Evolutionary conservation across 2,113 vertebrate species (phyloP).

Genomic region (Isurus oxyrinchus): DNA sequence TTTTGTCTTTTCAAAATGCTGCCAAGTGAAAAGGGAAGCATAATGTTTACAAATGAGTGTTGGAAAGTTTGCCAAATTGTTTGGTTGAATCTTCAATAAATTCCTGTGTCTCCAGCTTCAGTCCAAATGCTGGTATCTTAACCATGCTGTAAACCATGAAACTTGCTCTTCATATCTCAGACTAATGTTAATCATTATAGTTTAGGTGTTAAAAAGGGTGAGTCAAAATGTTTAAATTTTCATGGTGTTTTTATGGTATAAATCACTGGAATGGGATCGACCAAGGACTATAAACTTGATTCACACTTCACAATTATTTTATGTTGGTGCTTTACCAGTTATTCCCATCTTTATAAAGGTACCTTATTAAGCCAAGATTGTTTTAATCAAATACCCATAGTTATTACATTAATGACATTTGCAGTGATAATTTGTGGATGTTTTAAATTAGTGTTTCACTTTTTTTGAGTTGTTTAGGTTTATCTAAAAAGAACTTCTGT

Average conservation of each 20-base stretch:
- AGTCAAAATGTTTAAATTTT: not conserved
- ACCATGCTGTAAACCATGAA: slow-evolving; percentile 8
- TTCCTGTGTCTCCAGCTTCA: slow-evolving; percentile 51
- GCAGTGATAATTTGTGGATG: not conserved
- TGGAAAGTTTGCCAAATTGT: slow-evolving; percentile 58
- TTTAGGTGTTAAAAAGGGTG: not conserved
- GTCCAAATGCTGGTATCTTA: slow-evolving; percentile 28
- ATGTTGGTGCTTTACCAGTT: not conserved
- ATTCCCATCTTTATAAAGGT: not conserved
- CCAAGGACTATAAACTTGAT: slow-evolving; percentile 4
- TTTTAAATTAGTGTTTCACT: not conserved
- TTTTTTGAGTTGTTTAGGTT: not conserved
- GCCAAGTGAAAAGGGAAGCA: slow-evolving; percentile 62
- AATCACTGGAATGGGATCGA: not conserved
- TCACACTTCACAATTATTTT: slow-evolving; percentile 15
- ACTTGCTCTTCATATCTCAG: slow-evolving; percentile 24
- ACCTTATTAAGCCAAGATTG: not conserved
- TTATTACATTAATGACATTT: slow-evolving; percentile 13
- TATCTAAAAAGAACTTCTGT: not conserved
- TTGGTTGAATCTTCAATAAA: slow-evolving; percentile 53
- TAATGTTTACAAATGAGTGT: slow-evolving; percentile 62
- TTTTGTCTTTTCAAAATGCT: slow-evolving; percentile 55
- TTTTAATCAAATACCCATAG: not conserved
- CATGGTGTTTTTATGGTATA: no score
- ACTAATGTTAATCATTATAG: not conserved